These are phyloP conservation scores for Rynchops niger DNA, from an alignment of 2,113 vertebrate genomes.

Conservation along the genomic window DNA sequence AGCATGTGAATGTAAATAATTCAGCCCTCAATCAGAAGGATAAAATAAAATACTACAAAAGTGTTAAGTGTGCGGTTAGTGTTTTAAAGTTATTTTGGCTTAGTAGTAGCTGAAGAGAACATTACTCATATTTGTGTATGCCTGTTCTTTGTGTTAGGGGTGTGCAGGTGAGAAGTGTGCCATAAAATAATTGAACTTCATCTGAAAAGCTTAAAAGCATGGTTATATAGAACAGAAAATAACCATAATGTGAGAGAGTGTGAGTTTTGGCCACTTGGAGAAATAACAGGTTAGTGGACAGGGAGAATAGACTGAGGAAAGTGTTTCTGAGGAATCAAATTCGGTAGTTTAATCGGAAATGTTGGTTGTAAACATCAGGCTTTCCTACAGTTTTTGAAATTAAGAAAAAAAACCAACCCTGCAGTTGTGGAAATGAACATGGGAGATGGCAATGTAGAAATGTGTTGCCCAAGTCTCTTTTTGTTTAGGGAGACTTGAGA, in stretches of 20 bases:
- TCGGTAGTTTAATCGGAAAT: not conserved
- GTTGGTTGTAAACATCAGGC: not conserved
- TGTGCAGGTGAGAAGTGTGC: not conserved
- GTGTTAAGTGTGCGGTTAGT: not conserved
- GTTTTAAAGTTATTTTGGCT: not conserved
- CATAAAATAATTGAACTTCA: not conserved
- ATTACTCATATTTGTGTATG: not conserved
- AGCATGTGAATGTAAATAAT: not conserved
- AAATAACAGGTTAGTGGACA: not conserved
- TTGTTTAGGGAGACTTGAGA: not conserved
- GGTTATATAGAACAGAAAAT: not conserved
- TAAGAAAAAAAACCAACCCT: not conserved
- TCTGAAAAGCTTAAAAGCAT: not conserved
- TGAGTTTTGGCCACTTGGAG: not conserved
- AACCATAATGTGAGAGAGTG: not conserved
- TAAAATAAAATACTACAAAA: not conserved
- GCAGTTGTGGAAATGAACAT: not conserved
- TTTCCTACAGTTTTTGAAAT: not conserved
- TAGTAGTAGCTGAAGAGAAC: not conserved
- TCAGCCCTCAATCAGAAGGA: not conserved
- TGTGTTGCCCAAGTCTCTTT: not conserved
- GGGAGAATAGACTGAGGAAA: not conserved
- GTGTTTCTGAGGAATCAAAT: not conserved
- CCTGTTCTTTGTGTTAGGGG: not conserved
- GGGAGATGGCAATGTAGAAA: not conserved